phyloP scores from a whole-genome alignment of 2,113 vertebrate species.

The Petrocephalus zakoni region DNA sequence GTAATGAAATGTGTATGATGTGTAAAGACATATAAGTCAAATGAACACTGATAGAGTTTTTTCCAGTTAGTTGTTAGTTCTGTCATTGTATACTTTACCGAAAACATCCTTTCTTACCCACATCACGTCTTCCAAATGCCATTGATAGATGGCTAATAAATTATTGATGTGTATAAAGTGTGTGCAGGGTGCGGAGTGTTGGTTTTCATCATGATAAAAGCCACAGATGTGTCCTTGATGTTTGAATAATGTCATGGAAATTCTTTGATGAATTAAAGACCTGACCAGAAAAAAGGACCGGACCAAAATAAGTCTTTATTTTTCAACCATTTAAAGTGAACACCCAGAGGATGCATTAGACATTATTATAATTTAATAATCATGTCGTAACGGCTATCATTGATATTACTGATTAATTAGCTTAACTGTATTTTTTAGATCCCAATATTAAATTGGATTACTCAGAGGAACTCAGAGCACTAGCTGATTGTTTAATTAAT shows the following conservation, averaged over 20 bases:
- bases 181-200: background rate
- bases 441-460: background rate
- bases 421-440: background rate
- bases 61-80: background rate
- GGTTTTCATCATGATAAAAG: background rate
- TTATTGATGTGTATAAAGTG: background rate
- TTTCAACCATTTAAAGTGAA: background rate
- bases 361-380: background rate
- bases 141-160: background rate
- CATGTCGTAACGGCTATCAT: background rate
- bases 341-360: background rate
- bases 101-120: background rate
- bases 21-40: background rate
- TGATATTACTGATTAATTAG: background rate
- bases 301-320: background rate
- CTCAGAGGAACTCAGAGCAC: background rate
- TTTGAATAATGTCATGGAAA: background rate
- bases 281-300: background rate
- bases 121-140: background rate
- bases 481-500: background rate
- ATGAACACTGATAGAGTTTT: background rate
- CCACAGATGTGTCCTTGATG: background rate
- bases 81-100: background rate
- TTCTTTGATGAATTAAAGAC: background rate
- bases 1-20: background rate